Conservation (phyloP, 2,113 vertebrate species). For the Casuarius casuarius region DNA sequence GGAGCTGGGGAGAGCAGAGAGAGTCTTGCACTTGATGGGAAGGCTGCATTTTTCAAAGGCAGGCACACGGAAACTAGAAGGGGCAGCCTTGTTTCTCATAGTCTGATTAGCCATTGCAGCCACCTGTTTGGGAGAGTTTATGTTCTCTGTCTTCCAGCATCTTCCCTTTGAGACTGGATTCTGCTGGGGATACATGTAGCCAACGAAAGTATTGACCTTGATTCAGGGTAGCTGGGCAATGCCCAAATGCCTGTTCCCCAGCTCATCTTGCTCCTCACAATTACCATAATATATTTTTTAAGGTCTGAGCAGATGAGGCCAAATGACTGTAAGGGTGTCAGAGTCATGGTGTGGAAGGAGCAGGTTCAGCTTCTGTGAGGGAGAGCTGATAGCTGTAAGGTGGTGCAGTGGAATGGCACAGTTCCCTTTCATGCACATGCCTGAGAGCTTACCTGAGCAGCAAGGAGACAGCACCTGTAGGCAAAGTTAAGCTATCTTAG, state of each 20-base stretch:
- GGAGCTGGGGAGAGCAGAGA: background rate
- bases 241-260: background rate
- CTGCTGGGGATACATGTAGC: background rate
- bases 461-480: background rate
- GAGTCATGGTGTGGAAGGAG: background rate
- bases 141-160: background rate
- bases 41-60: background rate
- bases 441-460: background rate
- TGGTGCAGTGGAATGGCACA: background rate
- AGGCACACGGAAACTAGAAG: background rate
- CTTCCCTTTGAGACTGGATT: background rate
- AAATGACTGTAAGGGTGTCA: background rate
- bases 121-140: background rate
- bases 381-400: background rate
- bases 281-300: background rate
- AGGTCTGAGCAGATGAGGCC: background rate
- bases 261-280: background rate
- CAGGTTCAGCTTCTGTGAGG: background rate
- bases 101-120: background rate
- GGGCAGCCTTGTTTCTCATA: background rate
- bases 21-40: background rate
- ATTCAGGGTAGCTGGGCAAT: rapidly evolving
- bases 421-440: background rate
- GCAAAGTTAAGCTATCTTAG: background rate
- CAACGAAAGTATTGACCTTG: background rate